Evolutionary conservation across 1,140 invertebrate genomes (phyloP).

Genomic region (Temnothorax curvispinosus): DNA sequence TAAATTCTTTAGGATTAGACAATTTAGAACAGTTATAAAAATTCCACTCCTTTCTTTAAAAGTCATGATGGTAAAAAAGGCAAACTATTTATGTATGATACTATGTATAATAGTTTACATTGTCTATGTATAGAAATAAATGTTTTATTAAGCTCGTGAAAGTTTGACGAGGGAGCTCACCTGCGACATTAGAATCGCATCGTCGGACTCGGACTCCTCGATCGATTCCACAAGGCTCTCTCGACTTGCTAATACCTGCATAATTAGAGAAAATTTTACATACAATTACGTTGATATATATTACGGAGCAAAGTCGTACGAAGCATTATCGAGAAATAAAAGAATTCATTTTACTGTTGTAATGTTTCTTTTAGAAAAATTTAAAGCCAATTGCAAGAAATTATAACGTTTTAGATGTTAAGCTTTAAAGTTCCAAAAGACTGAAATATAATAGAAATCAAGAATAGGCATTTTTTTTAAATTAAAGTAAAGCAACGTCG

Average conservation of each 20-base stretch:
- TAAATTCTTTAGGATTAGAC: background rate
- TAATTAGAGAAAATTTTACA: conserved; percentile 70
- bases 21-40: background rate
- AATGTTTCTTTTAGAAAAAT: background rate
- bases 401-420: background rate
- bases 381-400: background rate
- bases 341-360: background rate
- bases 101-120: background rate
- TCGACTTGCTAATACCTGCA: conserved; percentile 91
- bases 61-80: background rate
- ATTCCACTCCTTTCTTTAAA: background rate
- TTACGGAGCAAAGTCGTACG: background rate
- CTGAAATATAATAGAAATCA: background rate
- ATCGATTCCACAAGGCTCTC: conserved; percentile 91
- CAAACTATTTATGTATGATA: background rate
- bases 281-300: conserved; percentile 49
- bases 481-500: background rate
- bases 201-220: conserved; percentile 91
- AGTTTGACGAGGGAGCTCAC: conserved; percentile 73
- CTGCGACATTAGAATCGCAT: conserved; percentile 92
- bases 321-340: background rate
- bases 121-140: background rate
- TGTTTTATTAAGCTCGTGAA: background rate
- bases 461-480: background rate
- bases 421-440: background rate